These are phyloP conservation scores for Drosophila lacicola DNA, from an alignment of 2,888 invertebrate species.

Conservation along the genomic window DNA sequence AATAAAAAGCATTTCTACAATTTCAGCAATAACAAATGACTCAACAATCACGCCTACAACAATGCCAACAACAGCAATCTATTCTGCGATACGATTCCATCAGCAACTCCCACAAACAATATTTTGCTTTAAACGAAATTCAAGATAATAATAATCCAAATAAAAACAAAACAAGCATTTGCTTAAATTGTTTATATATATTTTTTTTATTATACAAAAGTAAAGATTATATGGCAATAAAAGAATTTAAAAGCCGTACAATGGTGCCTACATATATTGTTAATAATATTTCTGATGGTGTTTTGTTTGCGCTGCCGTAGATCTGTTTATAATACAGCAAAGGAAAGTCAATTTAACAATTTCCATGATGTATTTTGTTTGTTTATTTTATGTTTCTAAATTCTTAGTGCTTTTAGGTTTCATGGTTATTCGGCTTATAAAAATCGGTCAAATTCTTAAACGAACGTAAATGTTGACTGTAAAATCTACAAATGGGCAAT, in stretches of 20 bases:
- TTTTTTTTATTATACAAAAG: conserved; percentile 3
- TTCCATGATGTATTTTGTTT: too few species aligned
- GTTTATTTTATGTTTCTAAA: too few species aligned
- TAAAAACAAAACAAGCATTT: neutral
- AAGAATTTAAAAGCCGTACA: neutral
- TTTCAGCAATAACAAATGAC: neutral
- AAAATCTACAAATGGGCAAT: conserved; percentile 71
- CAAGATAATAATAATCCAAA: neutral
- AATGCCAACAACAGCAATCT: neutral
- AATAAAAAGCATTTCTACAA: neutral
- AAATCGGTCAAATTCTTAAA: too few species aligned
- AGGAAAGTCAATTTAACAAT: too few species aligned
- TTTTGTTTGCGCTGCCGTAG: neutral
- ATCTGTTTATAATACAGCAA: neutral
- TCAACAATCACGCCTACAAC: neutral
- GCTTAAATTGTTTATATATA: conserved; percentile 8
- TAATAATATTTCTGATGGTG: neutral
- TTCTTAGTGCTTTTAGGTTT: too few species aligned
- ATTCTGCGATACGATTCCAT: neutral
- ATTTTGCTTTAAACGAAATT: too few species aligned
- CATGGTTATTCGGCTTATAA: neutral
- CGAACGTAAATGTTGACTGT: neutral
- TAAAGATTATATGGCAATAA: conserved; percentile 12
- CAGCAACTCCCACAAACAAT: too few species aligned
- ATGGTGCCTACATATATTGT: neutral